Conservation (phyloP, 2,113 vertebrate genomes). For the Brachypodius melanocephalos region DNA sequence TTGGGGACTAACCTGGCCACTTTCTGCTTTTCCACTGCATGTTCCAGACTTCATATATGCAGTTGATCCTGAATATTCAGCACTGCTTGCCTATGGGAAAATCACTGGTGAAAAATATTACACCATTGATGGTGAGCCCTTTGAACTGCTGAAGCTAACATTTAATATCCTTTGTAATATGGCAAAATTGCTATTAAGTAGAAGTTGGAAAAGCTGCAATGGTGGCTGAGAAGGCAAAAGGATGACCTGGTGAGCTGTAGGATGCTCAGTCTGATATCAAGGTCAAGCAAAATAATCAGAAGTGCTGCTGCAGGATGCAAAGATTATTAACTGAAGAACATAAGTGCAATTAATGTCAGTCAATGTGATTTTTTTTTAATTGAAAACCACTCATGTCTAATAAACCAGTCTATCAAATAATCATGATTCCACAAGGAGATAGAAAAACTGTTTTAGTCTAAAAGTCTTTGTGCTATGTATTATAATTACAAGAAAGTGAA, state of each 20-base stretch:
- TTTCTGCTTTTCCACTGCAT: neutral
- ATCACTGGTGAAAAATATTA: neutral
- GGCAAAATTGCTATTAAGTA: neutral
- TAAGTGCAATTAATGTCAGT: neutral
- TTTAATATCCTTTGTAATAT: neutral
- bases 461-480: neutral
- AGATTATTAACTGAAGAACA: neutral
- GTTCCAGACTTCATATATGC: neutral
- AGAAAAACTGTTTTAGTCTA: neutral
- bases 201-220: neutral
- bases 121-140: neutral
- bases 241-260: neutral
- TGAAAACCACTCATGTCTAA: slow-evolving; percentile 32
- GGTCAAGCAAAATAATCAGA: slow-evolving; percentile 12
- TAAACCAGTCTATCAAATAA: slow-evolving; percentile 18
- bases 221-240: neutral
- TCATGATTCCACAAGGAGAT: slow-evolving; percentile 17
- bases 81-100: neutral
- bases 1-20: neutral
- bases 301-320: neutral
- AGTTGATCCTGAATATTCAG: neutral
- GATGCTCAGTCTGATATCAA: neutral
- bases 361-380: slow-evolving; percentile 2
- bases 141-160: neutral
- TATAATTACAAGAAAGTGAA: neutral